Base-by-base conservation (phyloP, 2,797 vertebrate genomes). In the Hyperoplus lanceolatus region DNA sequence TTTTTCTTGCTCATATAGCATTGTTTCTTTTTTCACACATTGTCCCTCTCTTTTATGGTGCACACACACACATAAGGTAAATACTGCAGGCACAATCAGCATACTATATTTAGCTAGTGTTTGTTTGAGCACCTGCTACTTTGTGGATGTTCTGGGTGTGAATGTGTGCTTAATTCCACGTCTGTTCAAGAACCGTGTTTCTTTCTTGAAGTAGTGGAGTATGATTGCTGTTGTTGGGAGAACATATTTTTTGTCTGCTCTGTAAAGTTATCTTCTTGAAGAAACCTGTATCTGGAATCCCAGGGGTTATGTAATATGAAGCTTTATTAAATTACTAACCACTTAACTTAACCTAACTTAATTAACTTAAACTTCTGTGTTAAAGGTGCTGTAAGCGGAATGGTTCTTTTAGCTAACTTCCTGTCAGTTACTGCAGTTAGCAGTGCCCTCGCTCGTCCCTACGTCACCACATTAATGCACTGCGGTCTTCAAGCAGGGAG, bases 81-180 rank as follows among this genome's bases (percentile, higher is more conserved):
- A 72, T n/a, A 7, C 58, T 29, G 43, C 46, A 73, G 59, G 51
- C 8, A 0, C 41, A 58, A 21, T 48, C 41, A 18, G 45, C 18
- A 8, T 51, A 45, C 43, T 7, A 13, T 53, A 66, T 55, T 75
- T 55, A 77, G 49, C 13, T 0, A 9, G 3, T 5, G 21, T 12
- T 11, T 12, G 2, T 12, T 42, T 38, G 11, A 46, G 8, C 42
- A 66, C 15, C 13, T 0, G 0, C 10, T 56, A 5, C 39, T 79
- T 70, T 73, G 39, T 74, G 62, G 8, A 70, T 1, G 43, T 58
- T 54, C 51, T 69, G 65, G 58, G 62, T 36, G 75, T 83, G 76
- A 62, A 12, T 16, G n/a, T 78, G 51, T 56, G 13, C 36, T 65
- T 78, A 50, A 58, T 61, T 56, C 11, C 16, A 36, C 12, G 58